phyloP scores from a whole-genome alignment of 2,888 invertebrate species.

The Argyresthia goedartella region DNA sequence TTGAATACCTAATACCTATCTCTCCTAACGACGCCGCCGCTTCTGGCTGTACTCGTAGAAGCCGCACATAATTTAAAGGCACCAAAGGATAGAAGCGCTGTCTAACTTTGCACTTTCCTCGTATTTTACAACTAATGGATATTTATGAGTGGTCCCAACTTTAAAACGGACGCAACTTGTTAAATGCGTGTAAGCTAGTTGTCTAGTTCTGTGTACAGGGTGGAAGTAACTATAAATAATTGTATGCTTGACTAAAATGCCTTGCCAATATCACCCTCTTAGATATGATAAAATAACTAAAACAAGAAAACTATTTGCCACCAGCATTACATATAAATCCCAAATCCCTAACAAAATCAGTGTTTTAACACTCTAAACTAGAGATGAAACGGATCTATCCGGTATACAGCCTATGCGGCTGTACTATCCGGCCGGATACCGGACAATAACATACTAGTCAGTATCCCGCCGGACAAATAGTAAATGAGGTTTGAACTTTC shows the following conservation, averaged over 20 bases:
- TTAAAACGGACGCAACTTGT: constrained; percentile 32
- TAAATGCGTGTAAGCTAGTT: constrained; percentile 32
- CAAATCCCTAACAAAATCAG: no score
- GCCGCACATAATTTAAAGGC: constrained; percentile 60
- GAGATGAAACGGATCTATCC: no score
- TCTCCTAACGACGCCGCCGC: background rate
- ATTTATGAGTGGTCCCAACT: constrained; percentile 58
- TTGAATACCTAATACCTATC: no score
- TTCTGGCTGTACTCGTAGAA: constrained; percentile 43
- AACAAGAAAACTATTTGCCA: no score
- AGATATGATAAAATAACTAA: no score
- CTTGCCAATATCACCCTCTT: background rate
- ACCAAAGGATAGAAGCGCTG: constrained; percentile 60
- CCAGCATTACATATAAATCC: no score
- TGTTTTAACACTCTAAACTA: no score
- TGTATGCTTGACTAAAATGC: constrained; percentile 3
- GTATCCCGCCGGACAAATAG: no score
- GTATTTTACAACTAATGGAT: constrained; percentile 66
- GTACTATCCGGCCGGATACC: no score
- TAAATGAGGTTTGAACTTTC: no score
- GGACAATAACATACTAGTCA: no score
- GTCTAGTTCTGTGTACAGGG: background rate
- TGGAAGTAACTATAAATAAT: background rate
- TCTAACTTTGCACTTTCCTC: constrained; percentile 67
- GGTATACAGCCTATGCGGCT: no score